Evolutionary conservation across 2,113 vertebrate genomes (phyloP), one percentile per base, ranked within the genome.

Genomic region (Eptatretus burgeri): DNA sequence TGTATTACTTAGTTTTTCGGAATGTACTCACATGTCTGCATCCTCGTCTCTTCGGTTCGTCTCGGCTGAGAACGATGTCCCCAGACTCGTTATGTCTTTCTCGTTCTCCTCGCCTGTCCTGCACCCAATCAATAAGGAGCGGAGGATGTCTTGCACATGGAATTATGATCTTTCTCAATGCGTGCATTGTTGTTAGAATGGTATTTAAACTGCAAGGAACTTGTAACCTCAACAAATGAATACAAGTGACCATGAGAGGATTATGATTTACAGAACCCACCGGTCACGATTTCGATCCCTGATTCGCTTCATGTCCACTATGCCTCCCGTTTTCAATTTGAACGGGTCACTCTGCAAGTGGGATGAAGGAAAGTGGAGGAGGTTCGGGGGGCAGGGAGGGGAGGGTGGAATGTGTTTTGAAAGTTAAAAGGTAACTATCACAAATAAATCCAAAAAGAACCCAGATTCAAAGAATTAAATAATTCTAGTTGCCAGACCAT

Each of bases 221-320:
- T 17, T 14, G 17, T 52, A 9, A n/a, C n/a, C n/a, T 52, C 52
- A 64, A 52, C 4, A 64, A 52, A 52, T 52, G 11, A 64, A 52
- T n/a, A 19, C 27, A 41, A 10, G 56, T 52, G 18, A 49, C 13
- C 50, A 10, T 50, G 27, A 63, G 51, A 14, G 18, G 50, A 18
- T 64, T 51, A 13, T 2, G 17, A 60, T 62, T 65, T 50, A 14
- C 13, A 52, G 49, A 14, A 18, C 79, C 71, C 70, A 91, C 91
- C 81, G 81, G 68, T 94, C 86, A 63, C 81, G 78, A 66, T 81
- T 82, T 64, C 82, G 75, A 69, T 98, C 91, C 70, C 93, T 98
- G 63, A 95, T 72, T 68, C 88, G 91, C 72, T 98, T 98, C 89
- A 98, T 93, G 70, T 96, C 86, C 53, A 98, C 82, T 73, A 98